Percentiles rank a stretch among this genome's conserved stretches.
These are phyloP conservation scores for Sardinella longiceps DNA, from an alignment of 2,797 vertebrate genomes.

Conservation along the genomic window DNA sequence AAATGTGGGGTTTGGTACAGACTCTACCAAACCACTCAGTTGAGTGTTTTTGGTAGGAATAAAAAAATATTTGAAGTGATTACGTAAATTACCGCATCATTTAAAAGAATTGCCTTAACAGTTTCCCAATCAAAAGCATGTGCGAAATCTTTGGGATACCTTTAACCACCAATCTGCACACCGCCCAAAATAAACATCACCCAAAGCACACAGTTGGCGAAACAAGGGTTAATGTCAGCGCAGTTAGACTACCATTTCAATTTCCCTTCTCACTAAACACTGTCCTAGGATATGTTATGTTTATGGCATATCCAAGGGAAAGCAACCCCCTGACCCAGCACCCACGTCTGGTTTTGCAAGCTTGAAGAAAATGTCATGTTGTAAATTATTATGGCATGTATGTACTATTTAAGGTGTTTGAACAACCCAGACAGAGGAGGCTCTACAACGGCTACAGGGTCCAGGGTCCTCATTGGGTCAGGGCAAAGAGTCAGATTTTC, in stretches of 20 bases:
- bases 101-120: background rate
- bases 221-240: slow-evolving; percentile 59
- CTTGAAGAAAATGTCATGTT: slow-evolving; percentile 46
- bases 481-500: background rate
- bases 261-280: slow-evolving; percentile 67
- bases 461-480: slow-evolving; percentile 30
- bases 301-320: slow-evolving; percentile 51
- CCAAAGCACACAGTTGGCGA: slow-evolving; percentile 36
- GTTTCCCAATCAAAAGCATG: background rate
- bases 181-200: slow-evolving; percentile 36
- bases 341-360: slow-evolving; percentile 39
- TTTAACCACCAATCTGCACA: background rate
- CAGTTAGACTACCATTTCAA: slow-evolving; percentile 60
- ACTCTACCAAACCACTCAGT: background rate
- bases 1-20: background rate
- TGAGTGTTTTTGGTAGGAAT: background rate
- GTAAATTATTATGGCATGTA: slow-evolving; percentile 56
- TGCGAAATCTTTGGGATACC: background rate
- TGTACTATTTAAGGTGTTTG: slow-evolving; percentile 43
- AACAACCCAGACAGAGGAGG: slow-evolving; percentile 48
- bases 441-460: slow-evolving; percentile 47
- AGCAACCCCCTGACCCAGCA: slow-evolving; percentile 47
- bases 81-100: background rate
- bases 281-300: slow-evolving; percentile 54
- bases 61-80: background rate